Percentiles rank a stretch among this genome's conserved stretches.
phyloP scores from a whole-genome alignment of 1,140 invertebrate species.

The Heliconius nattereri region DNA sequence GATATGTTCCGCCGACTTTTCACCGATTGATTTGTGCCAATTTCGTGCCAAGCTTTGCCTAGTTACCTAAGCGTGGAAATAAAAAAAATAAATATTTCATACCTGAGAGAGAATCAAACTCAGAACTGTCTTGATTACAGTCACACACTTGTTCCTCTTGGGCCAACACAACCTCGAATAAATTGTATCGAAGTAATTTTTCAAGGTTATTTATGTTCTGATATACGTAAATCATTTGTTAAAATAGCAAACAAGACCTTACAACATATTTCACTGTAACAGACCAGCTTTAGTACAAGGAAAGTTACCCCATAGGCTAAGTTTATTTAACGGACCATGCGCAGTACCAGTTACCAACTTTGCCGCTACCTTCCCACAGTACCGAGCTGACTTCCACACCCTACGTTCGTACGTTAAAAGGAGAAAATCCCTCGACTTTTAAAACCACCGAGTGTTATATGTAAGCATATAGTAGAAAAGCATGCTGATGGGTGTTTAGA shows the following conservation, averaged over 20 bases:
- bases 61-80: too few species aligned
- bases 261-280: neutral
- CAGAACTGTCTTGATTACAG: too few species aligned
- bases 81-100: too few species aligned
- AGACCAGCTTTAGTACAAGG: neutral
- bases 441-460: constrained; percentile 65
- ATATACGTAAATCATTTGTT: neutral
- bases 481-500: constrained; percentile 72
- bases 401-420: constrained; percentile 49
- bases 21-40: too few species aligned
- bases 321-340: constrained; percentile 55
- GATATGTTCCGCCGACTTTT: too few species aligned
- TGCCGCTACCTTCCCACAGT: constrained; percentile 52
- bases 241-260: neutral
- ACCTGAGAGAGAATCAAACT: too few species aligned
- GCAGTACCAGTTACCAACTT: constrained; percentile 48
- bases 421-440: constrained; percentile 49
- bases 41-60: too few species aligned
- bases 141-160: too few species aligned
- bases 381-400: constrained; percentile 44
- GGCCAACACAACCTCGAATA: too few species aligned
- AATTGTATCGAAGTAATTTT: too few species aligned
- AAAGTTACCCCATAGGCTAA: constrained; percentile 47
- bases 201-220: too few species aligned
- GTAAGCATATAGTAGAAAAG: constrained; percentile 72